A percentile compares a stretch with the other conserved stretches of the same genome.
phyloP scores from a whole-genome alignment of 1,140 invertebrate species.

The Drosophila kurseongensis region DNA sequence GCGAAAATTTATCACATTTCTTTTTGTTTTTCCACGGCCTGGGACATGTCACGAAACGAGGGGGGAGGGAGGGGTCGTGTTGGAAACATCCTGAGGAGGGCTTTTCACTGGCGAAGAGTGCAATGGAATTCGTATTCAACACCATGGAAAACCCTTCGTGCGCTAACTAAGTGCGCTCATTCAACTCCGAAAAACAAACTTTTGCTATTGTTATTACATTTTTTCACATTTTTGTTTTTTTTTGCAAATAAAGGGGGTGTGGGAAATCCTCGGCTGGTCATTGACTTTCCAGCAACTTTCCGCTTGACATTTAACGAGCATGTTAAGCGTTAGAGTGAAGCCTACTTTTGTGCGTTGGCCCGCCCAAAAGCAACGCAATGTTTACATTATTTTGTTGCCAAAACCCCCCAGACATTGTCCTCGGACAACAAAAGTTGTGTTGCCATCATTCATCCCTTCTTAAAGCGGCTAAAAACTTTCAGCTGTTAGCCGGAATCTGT shows the following conservation, averaged over 20 bases:
- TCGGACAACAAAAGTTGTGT: slow-evolving; percentile 65
- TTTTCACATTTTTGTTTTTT: slow-evolving; percentile 33
- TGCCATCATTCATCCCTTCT: slow-evolving; percentile 40
- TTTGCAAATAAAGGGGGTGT: slow-evolving; percentile 8
- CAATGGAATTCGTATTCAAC: slow-evolving; percentile 46
- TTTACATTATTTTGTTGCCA: slow-evolving; percentile 42
- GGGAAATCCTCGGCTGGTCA: slow-evolving; percentile 58
- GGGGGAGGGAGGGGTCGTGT: background rate
- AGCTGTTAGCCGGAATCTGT: slow-evolving; percentile 11
- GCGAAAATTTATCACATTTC: slow-evolving; percentile 43
- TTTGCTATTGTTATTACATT: slow-evolving; percentile 77
- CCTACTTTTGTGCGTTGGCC: slow-evolving; percentile 64
- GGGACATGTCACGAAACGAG: slow-evolving; percentile 37
- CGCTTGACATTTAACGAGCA: slow-evolving; percentile 79
- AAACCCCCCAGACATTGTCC: slow-evolving; percentile 65
- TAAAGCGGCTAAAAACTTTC: slow-evolving; percentile 27
- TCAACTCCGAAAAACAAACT: slow-evolving; percentile 78
- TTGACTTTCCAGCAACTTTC: slow-evolving; percentile 75
- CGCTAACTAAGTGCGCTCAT: slow-evolving; percentile 74
- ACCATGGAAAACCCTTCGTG: slow-evolving; percentile 46
- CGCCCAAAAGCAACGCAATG: slow-evolving; percentile 1
- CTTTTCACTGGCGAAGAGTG: slow-evolving; percentile 30
- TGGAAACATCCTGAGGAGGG: background rate
- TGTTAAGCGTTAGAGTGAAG: slow-evolving; percentile 81
- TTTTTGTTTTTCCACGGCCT: slow-evolving; percentile 32